Percentiles rank a stretch among this genome's conserved stretches.
Conservation (phyloP, 2,113 vertebrate genomes). For the Mustela nigripes region DNA sequence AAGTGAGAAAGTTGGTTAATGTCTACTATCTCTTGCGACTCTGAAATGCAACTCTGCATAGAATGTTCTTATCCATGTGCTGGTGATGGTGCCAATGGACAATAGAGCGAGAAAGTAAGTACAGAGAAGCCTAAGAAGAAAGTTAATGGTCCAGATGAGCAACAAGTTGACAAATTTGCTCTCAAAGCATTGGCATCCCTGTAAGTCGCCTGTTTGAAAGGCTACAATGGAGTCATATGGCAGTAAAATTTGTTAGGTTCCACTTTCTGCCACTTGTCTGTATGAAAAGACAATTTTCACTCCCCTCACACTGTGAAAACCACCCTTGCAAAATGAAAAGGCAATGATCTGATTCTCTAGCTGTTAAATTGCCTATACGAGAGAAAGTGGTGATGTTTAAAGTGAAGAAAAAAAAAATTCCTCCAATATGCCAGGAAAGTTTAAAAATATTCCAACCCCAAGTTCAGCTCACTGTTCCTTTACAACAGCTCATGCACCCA, state of each 20-base stretch:
- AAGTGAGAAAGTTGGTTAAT: not conserved
- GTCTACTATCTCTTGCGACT: not conserved
- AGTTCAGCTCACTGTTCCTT: not conserved
- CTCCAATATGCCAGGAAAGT: not conserved
- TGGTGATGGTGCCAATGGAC: not conserved
- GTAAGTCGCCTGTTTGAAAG: conserved; percentile 9
- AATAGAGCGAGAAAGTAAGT: not conserved
- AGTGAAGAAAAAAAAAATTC: not conserved
- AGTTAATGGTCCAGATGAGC: not conserved
- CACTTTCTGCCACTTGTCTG: not conserved
- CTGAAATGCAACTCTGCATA: not conserved
- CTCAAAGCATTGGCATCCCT: not conserved
- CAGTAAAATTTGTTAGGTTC: not conserved
- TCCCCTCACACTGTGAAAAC: not conserved
- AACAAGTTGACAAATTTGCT: not conserved
- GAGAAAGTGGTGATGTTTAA: not conserved
- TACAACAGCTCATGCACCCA: not conserved
- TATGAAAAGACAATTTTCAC: not conserved
- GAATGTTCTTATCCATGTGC: conserved; percentile 15
- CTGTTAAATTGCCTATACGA: conserved; percentile 46
- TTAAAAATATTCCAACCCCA: not conserved
- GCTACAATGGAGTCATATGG: not conserved
- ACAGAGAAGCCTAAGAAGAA: conserved; percentile 1
- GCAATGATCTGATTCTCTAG: conserved; percentile 28
- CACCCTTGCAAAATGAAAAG: conserved; percentile 40